Percentiles rank a stretch among this genome's conserved stretches.
Conservation (phyloP, 2,888 invertebrate species). For the Cataglyphis cursor region DNA sequence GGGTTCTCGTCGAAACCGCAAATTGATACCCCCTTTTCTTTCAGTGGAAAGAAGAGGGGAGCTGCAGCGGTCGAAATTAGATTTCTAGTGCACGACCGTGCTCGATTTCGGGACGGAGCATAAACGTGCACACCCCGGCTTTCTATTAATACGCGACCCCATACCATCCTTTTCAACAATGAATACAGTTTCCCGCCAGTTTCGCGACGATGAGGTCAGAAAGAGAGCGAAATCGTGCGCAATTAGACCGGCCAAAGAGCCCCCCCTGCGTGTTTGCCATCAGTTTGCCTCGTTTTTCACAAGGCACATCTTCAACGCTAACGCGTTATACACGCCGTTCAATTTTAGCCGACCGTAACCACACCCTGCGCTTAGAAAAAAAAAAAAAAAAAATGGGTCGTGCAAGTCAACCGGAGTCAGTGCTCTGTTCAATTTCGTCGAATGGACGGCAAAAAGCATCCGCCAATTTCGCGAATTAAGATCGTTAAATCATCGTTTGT, state of each 20-base stretch:
- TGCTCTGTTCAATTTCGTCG: not conserved
- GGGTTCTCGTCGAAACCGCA: conserved; percentile 20
- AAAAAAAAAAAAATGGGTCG: conserved; percentile 71
- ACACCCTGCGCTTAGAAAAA: conserved; percentile 67
- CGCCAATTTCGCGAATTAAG: conserved; percentile 39
- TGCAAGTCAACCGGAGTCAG: conserved; percentile 38
- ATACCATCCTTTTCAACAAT: conserved; percentile 62
- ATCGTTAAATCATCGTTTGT: not conserved
- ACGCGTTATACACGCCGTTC: conserved; percentile 52
- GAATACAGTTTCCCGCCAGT: conserved; percentile 43
- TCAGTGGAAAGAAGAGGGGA: not conserved
- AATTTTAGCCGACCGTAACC: conserved; percentile 65
- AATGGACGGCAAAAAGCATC: conserved; percentile 15
- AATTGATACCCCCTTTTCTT: conserved; percentile 9
- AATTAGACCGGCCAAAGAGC: conserved; percentile 41
- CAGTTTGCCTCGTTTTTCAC: conserved; percentile 68
- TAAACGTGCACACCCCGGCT: conserved; percentile 60
- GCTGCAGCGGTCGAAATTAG: conserved; percentile 71
- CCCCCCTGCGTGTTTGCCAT: conserved; percentile 68
- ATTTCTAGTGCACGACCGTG: conserved; percentile 78
- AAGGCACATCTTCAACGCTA: conserved; percentile 51
- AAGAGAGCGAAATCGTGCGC: conserved; percentile 11
- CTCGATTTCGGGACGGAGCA: conserved; percentile 70
- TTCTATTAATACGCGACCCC: conserved; percentile 74
- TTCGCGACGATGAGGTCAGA: conserved; percentile 13